A percentile compares a stretch with the other conserved stretches of the same genome.
These are phyloP conservation scores for Adela reaumurella DNA, from an alignment of 2,888 invertebrate species.

Conservation along the genomic window DNA sequence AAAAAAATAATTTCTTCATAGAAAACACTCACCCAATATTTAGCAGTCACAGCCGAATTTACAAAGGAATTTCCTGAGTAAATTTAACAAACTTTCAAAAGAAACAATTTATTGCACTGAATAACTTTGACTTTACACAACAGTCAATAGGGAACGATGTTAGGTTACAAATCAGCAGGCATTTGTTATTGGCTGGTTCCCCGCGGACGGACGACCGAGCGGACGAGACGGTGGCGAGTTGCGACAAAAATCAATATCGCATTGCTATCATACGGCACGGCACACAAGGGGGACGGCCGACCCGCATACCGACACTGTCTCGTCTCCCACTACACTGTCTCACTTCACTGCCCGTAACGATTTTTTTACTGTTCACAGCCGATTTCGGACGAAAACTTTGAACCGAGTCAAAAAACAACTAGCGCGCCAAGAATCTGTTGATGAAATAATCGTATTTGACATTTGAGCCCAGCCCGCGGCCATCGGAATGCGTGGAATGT, in stretches of 20 bases:
- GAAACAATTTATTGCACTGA: too few relatives aligned
- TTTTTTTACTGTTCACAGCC: not conserved
- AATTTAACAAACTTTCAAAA: too few relatives aligned
- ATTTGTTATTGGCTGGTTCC: not conserved
- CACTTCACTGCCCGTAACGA: not conserved
- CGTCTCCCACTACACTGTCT: not conserved
- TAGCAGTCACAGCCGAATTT: too few relatives aligned
- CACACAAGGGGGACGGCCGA: not conserved
- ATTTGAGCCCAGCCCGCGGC: slow-evolving; percentile 69
- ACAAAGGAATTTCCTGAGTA: too few relatives aligned
- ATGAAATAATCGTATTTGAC: slow-evolving; percentile 64
- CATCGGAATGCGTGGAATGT: slow-evolving; percentile 63
- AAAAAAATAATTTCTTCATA: too few relatives aligned
- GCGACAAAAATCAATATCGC: slow-evolving; percentile 46
- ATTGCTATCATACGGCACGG: slow-evolving; percentile 23
- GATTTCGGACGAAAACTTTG: not conserved
- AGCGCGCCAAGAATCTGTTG: slow-evolving; percentile 54
- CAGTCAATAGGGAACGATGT: too few relatives aligned
- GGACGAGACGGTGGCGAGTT: slow-evolving; percentile 11
- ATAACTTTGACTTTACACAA: too few relatives aligned
- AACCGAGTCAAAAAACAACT: slow-evolving; percentile 37
- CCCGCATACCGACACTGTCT: slow-evolving; percentile 9
- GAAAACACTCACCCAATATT: too few relatives aligned
- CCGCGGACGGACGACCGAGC: not conserved
- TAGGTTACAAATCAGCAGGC: too few relatives aligned